Evolutionary conservation across 2,888 invertebrate genomes (phyloP).

Genomic region (Lithophane ornitopus): DNA sequence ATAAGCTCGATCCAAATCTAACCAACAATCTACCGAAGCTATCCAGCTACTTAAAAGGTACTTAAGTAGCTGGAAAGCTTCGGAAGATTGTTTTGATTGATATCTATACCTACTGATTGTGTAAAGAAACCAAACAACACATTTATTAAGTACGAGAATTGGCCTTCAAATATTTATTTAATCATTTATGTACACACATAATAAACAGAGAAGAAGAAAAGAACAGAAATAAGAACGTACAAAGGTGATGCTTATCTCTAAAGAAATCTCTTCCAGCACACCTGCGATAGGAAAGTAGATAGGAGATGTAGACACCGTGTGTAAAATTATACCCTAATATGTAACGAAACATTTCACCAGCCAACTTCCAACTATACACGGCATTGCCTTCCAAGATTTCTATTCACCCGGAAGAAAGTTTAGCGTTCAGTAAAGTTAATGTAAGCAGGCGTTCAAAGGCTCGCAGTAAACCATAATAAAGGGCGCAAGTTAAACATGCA

Average conservation of each 20-base stretch:
- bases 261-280: too few relatives aligned
- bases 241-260: too few relatives aligned
- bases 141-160: too few relatives aligned
- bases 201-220: too few relatives aligned
- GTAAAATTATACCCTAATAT: too few relatives aligned
- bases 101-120: not conserved
- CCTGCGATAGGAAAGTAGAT: too few relatives aligned
- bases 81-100: too few relatives aligned
- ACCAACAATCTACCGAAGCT: not conserved
- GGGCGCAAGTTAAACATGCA: constrained; percentile 63
- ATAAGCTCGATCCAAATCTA: not conserved
- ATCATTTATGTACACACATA: too few relatives aligned
- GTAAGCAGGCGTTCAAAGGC: constrained; percentile 55
- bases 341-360: not conserved
- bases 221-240: too few relatives aligned
- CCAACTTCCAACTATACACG: constrained; percentile 16
- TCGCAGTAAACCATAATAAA: constrained; percentile 60
- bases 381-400: constrained; percentile 19
- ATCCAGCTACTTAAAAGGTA: not conserved
- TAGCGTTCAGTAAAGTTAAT: constrained; percentile 48
- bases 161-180: too few relatives aligned
- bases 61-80: too few relatives aligned
- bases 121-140: not conserved
- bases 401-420: constrained; percentile 56
- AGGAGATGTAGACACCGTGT: too few relatives aligned